Conservation (phyloP, 2,888 invertebrate genomes). For the Oegoconia quadripuncta region DNA sequence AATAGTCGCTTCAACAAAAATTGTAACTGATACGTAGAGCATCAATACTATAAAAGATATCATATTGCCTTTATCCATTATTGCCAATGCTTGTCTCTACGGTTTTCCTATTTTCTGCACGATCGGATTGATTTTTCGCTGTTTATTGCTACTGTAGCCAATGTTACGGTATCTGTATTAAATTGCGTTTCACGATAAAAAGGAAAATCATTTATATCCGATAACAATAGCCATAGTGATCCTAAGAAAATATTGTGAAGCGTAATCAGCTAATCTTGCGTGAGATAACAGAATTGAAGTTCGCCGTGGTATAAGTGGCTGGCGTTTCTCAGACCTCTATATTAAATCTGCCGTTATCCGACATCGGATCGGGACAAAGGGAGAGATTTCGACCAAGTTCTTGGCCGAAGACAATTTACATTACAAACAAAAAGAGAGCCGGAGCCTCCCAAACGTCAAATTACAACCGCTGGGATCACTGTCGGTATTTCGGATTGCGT, state of each 20-base stretch:
- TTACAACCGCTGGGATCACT: conserved; percentile 47
- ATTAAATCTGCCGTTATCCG: conserved; percentile 57
- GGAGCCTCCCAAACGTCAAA: conserved; percentile 51
- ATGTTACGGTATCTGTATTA: conserved; percentile 11
- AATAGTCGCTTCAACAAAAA: conserved; percentile 4
- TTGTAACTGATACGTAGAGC: not conserved
- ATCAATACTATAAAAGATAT: conserved; percentile 1
- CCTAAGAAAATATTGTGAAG: conserved; percentile 26
- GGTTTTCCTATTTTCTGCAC: conserved; percentile 10
- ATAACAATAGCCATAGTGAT: conserved; percentile 13
- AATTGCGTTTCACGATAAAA: conserved; percentile 6
- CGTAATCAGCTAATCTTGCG: conserved; percentile 43
- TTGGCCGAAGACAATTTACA: conserved; percentile 55
- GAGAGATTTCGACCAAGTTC: conserved; percentile 45
- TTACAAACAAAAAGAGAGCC: conserved; percentile 55
- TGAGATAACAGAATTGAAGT: conserved; percentile 41
- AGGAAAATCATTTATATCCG: conserved; percentile 8
- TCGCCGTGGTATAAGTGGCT: conserved; percentile 39
- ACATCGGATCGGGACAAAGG: conserved; percentile 53
- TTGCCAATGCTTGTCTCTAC: conserved; percentile 7
- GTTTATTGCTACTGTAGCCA: conserved; percentile 4
- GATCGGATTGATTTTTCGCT: conserved; percentile 13
- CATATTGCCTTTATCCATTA: conserved; percentile 9
- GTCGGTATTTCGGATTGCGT: conserved; percentile 22
- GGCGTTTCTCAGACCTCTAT: conserved; percentile 41